phyloP scores from a whole-genome alignment of 2,113 vertebrate genomes.

The Felis catus region F.catus_Fca126_mat1.0 CM031412.1:234306501-234307000 shows the following conservation, averaged over 20 bases:
- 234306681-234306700: background rate
- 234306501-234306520: background rate
- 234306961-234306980: background rate
- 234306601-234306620: background rate
- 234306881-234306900: rapidly evolving
- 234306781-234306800: background rate
- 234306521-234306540: background rate
- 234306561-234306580: background rate
- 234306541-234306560: background rate
- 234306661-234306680: background rate
- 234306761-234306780: rapidly evolving
- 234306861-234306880: rapidly evolving
- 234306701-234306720: rapidly evolving
- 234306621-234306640: background rate
- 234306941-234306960: rapidly evolving
- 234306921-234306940: background rate
- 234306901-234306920: rapidly evolving
- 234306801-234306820: background rate
- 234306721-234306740: rapidly evolving
- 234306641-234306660: background rate
- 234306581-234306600: background rate
- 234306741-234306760: rapidly evolving
- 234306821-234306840: rapidly evolving
- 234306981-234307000: background rate
- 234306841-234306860: rapidly evolving